Evolutionary conservation across 2,797 vertebrate species (phyloP).

Genomic region (Acanthornis magna): DNA sequence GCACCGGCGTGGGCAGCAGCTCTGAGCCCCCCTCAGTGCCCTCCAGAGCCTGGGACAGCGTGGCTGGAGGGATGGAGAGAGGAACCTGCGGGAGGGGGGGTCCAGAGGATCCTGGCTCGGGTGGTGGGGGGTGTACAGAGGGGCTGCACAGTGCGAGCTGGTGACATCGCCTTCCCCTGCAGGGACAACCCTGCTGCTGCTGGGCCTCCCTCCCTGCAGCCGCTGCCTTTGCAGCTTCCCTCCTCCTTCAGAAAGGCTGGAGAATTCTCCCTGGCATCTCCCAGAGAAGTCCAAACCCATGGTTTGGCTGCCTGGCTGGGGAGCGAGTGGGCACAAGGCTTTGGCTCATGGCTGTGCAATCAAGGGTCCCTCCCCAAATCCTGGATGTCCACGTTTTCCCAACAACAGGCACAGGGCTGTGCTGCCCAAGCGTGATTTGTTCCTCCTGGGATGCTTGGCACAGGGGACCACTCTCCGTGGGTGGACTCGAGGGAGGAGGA

Average conservation of each 20-base stretch:
- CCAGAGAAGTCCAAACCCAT: neutral
- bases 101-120: fast-evolving
- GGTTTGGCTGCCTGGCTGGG: neutral
- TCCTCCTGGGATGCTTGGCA: neutral
- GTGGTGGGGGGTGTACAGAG: neutral
- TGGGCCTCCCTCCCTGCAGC: neutral
- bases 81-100: neutral
- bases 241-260: neutral
- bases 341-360: fast-evolving
- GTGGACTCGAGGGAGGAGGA: neutral
- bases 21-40: fast-evolving
- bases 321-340: fast-evolving
- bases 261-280: neutral
- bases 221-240: neutral
- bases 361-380: neutral
- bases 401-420: neutral
- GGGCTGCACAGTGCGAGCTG: fast-evolving
- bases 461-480: neutral
- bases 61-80: fast-evolving
- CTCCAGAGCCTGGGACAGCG: neutral
- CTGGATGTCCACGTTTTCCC: neutral
- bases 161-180: too few relatives aligned
- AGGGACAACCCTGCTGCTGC: neutral
- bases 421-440: neutral
- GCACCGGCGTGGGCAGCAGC: fast-evolving